Percentiles rank a stretch among this genome's conserved stretches.
Conservation (phyloP, 2,113 vertebrate genomes). For the Rhinichthys klamathensis region DNA sequence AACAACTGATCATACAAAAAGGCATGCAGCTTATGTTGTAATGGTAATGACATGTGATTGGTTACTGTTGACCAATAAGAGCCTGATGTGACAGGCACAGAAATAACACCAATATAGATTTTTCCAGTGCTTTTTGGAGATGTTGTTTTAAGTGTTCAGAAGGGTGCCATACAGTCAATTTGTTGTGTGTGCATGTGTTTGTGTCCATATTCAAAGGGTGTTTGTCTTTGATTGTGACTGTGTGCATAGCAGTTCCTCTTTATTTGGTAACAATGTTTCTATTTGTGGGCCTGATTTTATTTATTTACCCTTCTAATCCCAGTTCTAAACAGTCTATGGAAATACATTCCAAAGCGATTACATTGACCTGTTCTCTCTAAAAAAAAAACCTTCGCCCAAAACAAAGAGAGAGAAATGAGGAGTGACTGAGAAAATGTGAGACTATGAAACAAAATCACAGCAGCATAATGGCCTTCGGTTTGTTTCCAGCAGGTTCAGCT, state of each 20-base stretch:
- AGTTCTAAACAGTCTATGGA: conserved; percentile 32
- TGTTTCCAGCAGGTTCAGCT: not conserved
- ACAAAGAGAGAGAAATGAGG: conserved; percentile 14
- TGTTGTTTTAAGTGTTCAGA: conserved; percentile 46
- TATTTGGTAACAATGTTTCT: not conserved
- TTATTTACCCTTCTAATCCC: conserved; percentile 28
- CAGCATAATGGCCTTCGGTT: not conserved
- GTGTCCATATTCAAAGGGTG: conserved; percentile 30
- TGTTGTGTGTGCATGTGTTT: conserved; percentile 46
- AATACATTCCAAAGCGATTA: conserved; percentile 49
- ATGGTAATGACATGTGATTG: conserved; percentile 59
- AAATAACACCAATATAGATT: conserved; percentile 78
- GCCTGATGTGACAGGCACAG: conserved; percentile 59
- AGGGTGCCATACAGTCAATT: conserved; percentile 42
- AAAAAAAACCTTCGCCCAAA: conserved; percentile 37
- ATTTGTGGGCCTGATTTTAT: not conserved
- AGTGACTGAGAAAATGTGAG: not conserved
- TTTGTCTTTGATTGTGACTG: not conserved
- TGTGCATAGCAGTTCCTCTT: not conserved
- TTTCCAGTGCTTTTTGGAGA: conserved; percentile 72
- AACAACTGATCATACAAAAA: not conserved
- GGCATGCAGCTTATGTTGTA: not conserved
- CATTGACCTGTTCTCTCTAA: conserved; percentile 55
- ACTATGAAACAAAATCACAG: conserved; percentile 20
- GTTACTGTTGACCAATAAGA: conserved; percentile 59